phyloP scores from a whole-genome alignment of 2,797 vertebrate genomes.

The Aplochiton taeniatus region DNA sequence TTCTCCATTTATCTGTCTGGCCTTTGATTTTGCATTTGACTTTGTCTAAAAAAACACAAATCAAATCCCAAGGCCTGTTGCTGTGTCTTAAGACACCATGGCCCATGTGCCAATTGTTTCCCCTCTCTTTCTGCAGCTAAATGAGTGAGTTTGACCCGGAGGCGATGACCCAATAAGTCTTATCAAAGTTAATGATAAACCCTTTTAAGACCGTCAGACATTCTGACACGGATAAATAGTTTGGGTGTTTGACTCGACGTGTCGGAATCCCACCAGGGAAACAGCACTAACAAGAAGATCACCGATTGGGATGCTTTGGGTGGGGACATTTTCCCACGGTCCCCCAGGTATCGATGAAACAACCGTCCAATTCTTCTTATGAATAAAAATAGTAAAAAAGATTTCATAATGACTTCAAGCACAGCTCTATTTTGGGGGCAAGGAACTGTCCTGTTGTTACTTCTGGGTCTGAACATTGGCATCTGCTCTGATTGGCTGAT shows the following conservation, averaged over 20 bases:
- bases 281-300: background rate
- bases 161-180: conserved; percentile 83
- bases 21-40: too few species aligned
- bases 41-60: background rate
- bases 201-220: conserved; percentile 78
- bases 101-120: conserved; percentile 66
- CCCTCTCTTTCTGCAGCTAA: conserved; percentile 66
- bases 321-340: too few species aligned
- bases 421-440: too few species aligned
- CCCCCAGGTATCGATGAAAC: too few species aligned
- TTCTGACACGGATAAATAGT: conserved; percentile 72
- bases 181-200: conserved; percentile 81
- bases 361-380: too few species aligned
- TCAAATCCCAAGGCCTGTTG: conserved; percentile 32
- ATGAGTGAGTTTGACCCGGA: conserved; percentile 79
- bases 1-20: too few species aligned
- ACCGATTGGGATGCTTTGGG: too few species aligned
- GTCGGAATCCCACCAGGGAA: background rate
- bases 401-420: too few species aligned
- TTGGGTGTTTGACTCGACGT: background rate
- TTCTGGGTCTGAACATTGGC: too few species aligned
- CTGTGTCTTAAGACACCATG: conserved; percentile 49
- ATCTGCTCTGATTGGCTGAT: too few species aligned
- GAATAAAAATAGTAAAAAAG: too few species aligned
- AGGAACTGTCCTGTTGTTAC: too few species aligned